phyloP scores from a whole-genome alignment of 2,113 vertebrate species.

The Synchiropus splendidus region DNA sequence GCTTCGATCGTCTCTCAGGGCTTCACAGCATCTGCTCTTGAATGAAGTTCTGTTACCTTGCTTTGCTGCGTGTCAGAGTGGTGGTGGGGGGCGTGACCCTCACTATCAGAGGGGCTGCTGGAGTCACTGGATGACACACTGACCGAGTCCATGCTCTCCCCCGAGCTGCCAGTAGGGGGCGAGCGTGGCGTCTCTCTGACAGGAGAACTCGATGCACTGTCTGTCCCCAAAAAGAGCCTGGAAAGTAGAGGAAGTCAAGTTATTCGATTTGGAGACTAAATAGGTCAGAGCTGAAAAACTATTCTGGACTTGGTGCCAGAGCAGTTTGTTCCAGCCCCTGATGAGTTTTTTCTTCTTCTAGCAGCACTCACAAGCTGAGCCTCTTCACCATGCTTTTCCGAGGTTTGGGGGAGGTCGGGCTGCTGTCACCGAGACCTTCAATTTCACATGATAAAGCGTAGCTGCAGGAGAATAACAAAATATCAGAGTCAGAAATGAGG shows the following conservation, averaged over 20 bases:
- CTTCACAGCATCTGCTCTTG: too few relatives aligned
- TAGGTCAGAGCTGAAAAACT: too few relatives aligned
- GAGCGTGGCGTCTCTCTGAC: slow-evolving; percentile 74
- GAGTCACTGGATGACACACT: slow-evolving; percentile 87
- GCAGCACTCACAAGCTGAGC: slow-evolving; percentile 82
- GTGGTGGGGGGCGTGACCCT: slow-evolving; percentile 61
- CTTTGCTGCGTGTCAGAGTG: slow-evolving; percentile 66
- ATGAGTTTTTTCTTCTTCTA: too few relatives aligned
- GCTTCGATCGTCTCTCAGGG: too few relatives aligned
- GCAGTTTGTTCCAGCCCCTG: too few relatives aligned
- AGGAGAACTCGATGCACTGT: slow-evolving; percentile 67
- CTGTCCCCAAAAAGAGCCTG: slow-evolving; percentile 80
- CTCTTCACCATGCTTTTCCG: slow-evolving; percentile 93
- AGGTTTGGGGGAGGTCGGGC: slow-evolving; percentile 75
- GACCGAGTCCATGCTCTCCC: slow-evolving; percentile 87
- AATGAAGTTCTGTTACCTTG: too few relatives aligned
- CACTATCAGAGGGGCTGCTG: slow-evolving; percentile 74
- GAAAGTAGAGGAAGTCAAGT: slow-evolving; percentile 7
- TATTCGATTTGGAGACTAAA: too few relatives aligned
- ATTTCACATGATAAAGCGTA: slow-evolving; percentile 79
- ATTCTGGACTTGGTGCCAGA: too few relatives aligned
- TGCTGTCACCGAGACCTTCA: slow-evolving; percentile 75
- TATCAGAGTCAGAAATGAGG: neutral
- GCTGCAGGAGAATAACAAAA: slow-evolving; percentile 53
- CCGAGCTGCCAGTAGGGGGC: slow-evolving; percentile 76